A percentile compares a stretch with the other conserved stretches of the same genome.
Conservation (phyloP, 2,797 vertebrate genomes). For the Sebastes oblongus region DNA sequence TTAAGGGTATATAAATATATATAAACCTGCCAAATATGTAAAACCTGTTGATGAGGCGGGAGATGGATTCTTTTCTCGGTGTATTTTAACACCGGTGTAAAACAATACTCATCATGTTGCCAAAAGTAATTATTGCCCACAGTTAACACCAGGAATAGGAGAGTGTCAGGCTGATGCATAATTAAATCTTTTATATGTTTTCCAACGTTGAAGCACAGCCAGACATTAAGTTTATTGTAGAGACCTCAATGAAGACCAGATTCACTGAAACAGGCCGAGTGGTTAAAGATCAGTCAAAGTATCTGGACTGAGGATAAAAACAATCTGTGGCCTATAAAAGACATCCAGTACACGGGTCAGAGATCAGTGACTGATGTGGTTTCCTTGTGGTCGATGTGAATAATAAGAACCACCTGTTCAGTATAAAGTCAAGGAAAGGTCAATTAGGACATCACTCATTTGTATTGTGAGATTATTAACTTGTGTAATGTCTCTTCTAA, state of each 20-base stretch:
- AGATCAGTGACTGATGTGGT: constrained; percentile 16
- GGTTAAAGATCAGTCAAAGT: constrained; percentile 16
- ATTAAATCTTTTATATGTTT: constrained; percentile 44
- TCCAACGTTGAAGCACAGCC: constrained; percentile 32
- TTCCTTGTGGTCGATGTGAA: constrained; percentile 21
- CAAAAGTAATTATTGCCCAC: constrained; percentile 42
- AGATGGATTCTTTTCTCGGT: constrained; percentile 32
- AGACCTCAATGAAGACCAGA: constrained; percentile 55
- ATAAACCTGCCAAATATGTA: constrained; percentile 41
- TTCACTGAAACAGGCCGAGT: background rate
- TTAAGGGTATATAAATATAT: constrained; percentile 1
- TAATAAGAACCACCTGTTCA: constrained; percentile 10
- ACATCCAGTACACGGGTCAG: constrained; percentile 21
- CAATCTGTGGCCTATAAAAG: background rate
- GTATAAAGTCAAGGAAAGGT: constrained; percentile 3
- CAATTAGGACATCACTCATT: background rate
- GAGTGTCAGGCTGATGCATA: constrained; percentile 26
- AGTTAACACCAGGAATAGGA: constrained; percentile 45
- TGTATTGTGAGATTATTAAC: background rate
- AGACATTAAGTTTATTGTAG: constrained; percentile 36
- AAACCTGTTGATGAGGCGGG: constrained; percentile 41
- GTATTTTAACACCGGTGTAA: constrained; percentile 33
- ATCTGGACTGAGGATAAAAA: constrained; percentile 4
- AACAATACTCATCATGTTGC: constrained; percentile 31
- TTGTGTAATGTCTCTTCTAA: background rate